Evolutionary conservation across 2,113 vertebrate genomes (phyloP).

Genomic region (Rhinopomastus cyanomelas): DNA sequence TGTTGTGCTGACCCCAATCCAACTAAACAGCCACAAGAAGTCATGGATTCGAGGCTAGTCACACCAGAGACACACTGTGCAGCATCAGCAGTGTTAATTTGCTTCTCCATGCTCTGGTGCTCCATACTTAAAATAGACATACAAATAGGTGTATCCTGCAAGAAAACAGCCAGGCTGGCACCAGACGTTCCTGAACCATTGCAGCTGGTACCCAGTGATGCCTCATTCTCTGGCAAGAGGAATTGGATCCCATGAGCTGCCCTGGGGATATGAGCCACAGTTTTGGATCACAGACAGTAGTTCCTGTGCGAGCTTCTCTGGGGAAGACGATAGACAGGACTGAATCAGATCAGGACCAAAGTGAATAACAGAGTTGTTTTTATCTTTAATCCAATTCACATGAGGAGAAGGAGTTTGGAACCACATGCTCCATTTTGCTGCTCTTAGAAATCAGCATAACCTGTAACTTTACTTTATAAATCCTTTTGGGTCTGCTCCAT

Average conservation of each 20-base stretch:
- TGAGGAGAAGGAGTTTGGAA: conserved; percentile 13
- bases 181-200: not conserved
- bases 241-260: conserved; percentile 1
- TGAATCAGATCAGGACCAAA: not conserved
- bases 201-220: not conserved
- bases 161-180: not conserved
- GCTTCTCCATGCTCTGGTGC: not conserved
- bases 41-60: not conserved
- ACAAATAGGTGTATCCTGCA: not conserved
- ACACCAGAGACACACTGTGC: not conserved
- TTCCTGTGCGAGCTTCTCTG: not conserved
- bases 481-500: not conserved
- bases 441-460: not conserved
- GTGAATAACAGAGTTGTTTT: not conserved
- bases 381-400: conserved; percentile 13
- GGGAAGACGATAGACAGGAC: not conserved
- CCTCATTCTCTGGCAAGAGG: conserved; percentile 5
- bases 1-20: not conserved
- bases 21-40: not conserved
- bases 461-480: not conserved
- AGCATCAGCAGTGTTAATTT: not conserved
- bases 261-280: not conserved
- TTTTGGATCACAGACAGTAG: not conserved
- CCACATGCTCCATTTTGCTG: not conserved
- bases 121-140: not conserved